These are phyloP conservation scores for Crematogaster levior DNA, from an alignment of 2,888 invertebrate genomes.

Conservation along the genomic window DNA sequence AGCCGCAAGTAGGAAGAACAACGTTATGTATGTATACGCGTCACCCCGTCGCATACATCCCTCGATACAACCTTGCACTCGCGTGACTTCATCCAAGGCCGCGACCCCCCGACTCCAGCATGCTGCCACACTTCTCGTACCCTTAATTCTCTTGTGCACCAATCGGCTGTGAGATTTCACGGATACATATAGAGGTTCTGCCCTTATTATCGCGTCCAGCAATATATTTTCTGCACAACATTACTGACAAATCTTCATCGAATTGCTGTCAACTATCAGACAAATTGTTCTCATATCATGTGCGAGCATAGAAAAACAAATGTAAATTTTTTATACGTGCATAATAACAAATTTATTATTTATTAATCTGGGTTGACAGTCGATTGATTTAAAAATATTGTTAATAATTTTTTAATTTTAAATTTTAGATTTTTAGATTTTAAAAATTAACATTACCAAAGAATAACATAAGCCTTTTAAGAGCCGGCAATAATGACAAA, in stretches of 20 bases:
- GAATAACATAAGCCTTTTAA: too few species aligned
- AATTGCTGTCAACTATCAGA: neutral
- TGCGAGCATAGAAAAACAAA: neutral
- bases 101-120: constrained; percentile 32
- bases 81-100: constrained; percentile 62
- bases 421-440: too few species aligned
- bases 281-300: neutral
- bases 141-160: constrained; percentile 41
- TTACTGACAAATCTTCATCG: neutral
- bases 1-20: constrained; percentile 18
- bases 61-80: constrained; percentile 53
- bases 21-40: constrained; percentile 36
- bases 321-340: neutral
- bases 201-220: neutral
- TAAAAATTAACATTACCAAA: too few species aligned
- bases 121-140: constrained; percentile 32
- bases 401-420: constrained; percentile 1
- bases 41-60: constrained; percentile 26
- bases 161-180: constrained; percentile 43
- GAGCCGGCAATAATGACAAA: too few species aligned
- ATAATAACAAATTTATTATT: neutral
- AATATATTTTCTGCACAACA: neutral
- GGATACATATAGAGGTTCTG: neutral
- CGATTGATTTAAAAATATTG: neutral
- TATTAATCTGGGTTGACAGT: neutral